These are phyloP conservation scores for Platyura marginata DNA, from an alignment of 1,140 invertebrate genomes.

Conservation along the genomic window DNA sequence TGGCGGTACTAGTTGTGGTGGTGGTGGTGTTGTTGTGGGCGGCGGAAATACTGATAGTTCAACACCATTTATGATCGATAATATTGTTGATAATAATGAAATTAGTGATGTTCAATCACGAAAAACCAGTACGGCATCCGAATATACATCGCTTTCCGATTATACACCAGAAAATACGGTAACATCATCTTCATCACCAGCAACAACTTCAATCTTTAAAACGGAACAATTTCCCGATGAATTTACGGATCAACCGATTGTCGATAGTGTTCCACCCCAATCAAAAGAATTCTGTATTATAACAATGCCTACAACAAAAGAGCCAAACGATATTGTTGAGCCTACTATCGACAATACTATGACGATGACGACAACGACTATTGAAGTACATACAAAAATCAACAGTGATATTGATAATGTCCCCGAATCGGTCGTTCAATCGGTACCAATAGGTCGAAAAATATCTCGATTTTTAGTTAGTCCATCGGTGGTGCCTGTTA, in stretches of 20 bases:
- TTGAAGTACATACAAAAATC: neutral
- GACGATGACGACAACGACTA: neutral
- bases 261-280: too few species aligned
- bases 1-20: neutral
- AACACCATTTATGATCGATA: conserved; percentile 13
- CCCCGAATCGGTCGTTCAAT: conserved; percentile 9
- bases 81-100: conserved; percentile 26
- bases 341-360: neutral
- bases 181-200: conserved; percentile 9
- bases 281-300: too few species aligned
- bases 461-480: conserved; percentile 65
- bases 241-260: neutral
- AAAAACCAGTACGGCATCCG: conserved; percentile 30
- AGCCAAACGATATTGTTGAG: too few species aligned
- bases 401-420: neutral
- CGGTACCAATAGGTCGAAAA: conserved; percentile 46
- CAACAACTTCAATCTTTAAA: neutral
- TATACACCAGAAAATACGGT: conserved; percentile 31
- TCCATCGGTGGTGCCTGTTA: conserved; percentile 38
- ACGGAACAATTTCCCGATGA: neutral
- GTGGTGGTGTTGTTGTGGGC: too few species aligned
- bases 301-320: too few species aligned
- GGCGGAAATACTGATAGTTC: too few species aligned
- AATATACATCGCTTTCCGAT: conserved; percentile 24
- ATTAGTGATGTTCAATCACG: conserved; percentile 29